Percentiles rank a stretch among this genome's conserved stretches.
phyloP scores from a whole-genome alignment of 53 echinoderm and acorn worm genomes.

The Actinopyga echinites region DNA sequence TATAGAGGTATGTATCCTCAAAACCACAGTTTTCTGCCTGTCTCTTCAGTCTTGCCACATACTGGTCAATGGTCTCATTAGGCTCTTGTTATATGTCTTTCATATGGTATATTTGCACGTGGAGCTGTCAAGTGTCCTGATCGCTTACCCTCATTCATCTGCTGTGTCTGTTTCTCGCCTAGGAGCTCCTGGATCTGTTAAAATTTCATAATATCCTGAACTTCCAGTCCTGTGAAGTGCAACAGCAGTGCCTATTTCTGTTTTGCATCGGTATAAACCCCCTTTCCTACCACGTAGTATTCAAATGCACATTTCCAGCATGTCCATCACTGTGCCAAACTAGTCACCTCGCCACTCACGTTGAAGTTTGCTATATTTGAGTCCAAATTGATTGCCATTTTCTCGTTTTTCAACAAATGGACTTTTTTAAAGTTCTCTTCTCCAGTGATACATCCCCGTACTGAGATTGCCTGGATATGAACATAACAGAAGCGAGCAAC shows the following conservation, averaged over 20 bases:
- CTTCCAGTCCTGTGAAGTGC: slow-evolving; percentile 45
- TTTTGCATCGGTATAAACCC: neutral
- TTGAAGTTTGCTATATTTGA: too few relatives aligned
- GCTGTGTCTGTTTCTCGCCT: slow-evolving; percentile 5
- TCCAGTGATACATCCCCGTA: too few relatives aligned
- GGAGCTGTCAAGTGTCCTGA: slow-evolving; percentile 34
- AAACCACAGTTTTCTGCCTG: slow-evolving; percentile 46
- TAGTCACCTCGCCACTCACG: too few relatives aligned
- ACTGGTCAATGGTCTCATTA: slow-evolving; percentile 45
- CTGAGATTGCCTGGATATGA: too few relatives aligned
- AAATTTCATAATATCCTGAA: slow-evolving; percentile 44
- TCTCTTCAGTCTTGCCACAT: slow-evolving; percentile 4
- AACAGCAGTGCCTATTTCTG: slow-evolving; percentile 46
- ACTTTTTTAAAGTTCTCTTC: too few relatives aligned
- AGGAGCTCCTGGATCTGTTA: neutral
- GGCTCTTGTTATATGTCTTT: slow-evolving; percentile 37
- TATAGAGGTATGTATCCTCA: neutral
- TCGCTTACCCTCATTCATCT: slow-evolving; percentile 16
- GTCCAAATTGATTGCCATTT: too few relatives aligned
- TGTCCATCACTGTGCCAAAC: too few relatives aligned
- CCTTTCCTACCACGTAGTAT: slow-evolving; percentile 21
- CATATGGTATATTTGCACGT: slow-evolving; percentile 43
- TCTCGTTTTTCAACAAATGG: too few relatives aligned
- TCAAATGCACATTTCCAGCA: slow-evolving; percentile 12
- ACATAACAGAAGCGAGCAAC: too few relatives aligned